Base-by-base conservation (phyloP, 2,888 invertebrate species). In the Catocala fraxini region DNA sequence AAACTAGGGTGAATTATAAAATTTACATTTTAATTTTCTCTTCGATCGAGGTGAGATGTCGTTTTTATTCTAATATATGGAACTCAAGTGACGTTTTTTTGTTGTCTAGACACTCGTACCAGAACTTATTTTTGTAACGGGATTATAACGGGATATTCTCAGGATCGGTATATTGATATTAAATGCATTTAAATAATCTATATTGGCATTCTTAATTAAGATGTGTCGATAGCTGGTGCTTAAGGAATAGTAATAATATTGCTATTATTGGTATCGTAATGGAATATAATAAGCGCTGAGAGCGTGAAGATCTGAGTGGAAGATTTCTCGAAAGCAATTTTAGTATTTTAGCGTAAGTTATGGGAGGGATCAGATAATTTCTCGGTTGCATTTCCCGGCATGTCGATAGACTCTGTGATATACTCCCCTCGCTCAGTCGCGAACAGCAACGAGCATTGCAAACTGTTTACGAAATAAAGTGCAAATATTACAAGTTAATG, bases 321-420 rank as follows among this genome's bases (percentile, higher is more conserved):
- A 90, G 93, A 94, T 93, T 92, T 92, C 87, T 83, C 82, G 84
- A 89, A 89, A 88, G 93, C 88, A 92, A 91, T 93, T 93, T 93
- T 92, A 92, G 90, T 90, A 90, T 91, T 92, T 88, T 89, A 87
- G 85, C 88, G 87, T 90, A 89, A 92, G 89, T 91, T 93, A 93
- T 92, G 87, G 88, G 85, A 86, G 82, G 89, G 89, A 93, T 93
- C 93, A 86, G 93, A 94, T 94, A 92, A 89, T 87, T 86, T 84
- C 87, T 81, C 75, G 82, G 86, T 86, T 87, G 89, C 87, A 85
- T 89, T 90, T 89, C 87, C 85, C 85, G 82, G 84, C 86, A 86
- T 83, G 87, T 80, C 86, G 92, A 92, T 92, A 89, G 82, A 77
- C 76, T 71, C 72, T 65, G 76, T 79, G 91, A 91, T 91, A 90